A percentile compares a stretch with the other conserved stretches of the same genome.
phyloP scores from a whole-genome alignment of 2,888 invertebrate species.

The Strigamia crassipes region DNA sequence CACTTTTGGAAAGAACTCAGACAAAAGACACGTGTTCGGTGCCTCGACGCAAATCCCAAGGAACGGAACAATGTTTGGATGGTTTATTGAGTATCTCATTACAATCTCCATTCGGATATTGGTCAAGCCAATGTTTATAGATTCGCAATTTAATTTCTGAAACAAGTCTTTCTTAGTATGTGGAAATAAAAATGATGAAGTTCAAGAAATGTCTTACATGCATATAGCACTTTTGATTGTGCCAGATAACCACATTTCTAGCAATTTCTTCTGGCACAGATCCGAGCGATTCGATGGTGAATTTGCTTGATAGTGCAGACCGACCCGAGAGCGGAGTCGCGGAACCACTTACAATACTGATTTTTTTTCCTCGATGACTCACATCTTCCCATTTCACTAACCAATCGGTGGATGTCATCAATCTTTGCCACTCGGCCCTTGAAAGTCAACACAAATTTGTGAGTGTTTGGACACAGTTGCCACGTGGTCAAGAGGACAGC shows the following conservation, averaged over 20 bases:
- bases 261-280: neutral
- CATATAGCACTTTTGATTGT: conserved; percentile 18
- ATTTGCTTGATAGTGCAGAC: neutral
- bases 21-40: neutral
- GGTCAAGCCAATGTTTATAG: neutral
- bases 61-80: conserved; percentile 25
- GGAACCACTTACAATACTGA: neutral
- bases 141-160: conserved; percentile 24
- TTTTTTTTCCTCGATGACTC: neutral
- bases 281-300: neutral
- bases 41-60: conserved; percentile 12
- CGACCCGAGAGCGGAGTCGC: neutral
- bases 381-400: conserved; percentile 44
- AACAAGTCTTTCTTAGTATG: neutral
- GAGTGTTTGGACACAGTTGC: no score
- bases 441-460: neutral
- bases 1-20: conserved; percentile 41
- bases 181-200: no score
- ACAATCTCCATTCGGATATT: conserved; percentile 26
- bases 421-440: conserved; percentile 1
- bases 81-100: neutral
- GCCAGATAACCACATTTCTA: conserved; percentile 22
- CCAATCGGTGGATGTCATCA: conserved; percentile 36
- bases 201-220: neutral
- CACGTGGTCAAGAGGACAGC: no score